A percentile compares a stretch with the other conserved stretches of the same genome.
phyloP scores from a whole-genome alignment of 2,113 vertebrate species.

The Archilochus colubris region DNA sequence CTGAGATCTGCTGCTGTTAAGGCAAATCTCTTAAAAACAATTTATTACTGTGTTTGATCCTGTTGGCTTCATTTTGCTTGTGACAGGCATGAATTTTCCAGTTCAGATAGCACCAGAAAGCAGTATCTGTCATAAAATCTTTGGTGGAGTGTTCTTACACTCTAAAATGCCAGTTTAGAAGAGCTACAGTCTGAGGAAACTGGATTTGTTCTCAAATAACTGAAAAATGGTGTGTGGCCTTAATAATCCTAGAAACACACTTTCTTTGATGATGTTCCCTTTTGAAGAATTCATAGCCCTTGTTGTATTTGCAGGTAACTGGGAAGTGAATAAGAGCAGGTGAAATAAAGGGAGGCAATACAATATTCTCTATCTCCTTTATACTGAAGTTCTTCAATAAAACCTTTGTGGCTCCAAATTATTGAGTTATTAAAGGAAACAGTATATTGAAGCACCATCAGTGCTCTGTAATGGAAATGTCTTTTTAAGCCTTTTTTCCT shows the following conservation, averaged over 20 bases:
- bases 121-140: background rate
- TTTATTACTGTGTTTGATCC: background rate
- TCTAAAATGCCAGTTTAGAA: background rate
- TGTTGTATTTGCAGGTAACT: background rate
- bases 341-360: background rate
- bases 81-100: background rate
- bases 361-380: background rate
- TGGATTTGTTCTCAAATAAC: background rate
- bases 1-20: background rate
- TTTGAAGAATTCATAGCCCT: background rate
- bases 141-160: background rate
- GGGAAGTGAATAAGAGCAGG: background rate
- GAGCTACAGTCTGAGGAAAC: background rate
- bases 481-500: background rate
- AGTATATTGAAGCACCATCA: background rate
- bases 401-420: background rate
- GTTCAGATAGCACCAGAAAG: background rate
- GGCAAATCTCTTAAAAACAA: background rate
- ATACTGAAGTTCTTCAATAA: background rate
- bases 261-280: background rate
- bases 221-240: background rate
- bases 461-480: background rate
- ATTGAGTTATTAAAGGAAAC: background rate
- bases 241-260: background rate
- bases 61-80: background rate